Base-by-base conservation (phyloP, 2,113 vertebrate species). In the Malurus cyaneus region DNA sequence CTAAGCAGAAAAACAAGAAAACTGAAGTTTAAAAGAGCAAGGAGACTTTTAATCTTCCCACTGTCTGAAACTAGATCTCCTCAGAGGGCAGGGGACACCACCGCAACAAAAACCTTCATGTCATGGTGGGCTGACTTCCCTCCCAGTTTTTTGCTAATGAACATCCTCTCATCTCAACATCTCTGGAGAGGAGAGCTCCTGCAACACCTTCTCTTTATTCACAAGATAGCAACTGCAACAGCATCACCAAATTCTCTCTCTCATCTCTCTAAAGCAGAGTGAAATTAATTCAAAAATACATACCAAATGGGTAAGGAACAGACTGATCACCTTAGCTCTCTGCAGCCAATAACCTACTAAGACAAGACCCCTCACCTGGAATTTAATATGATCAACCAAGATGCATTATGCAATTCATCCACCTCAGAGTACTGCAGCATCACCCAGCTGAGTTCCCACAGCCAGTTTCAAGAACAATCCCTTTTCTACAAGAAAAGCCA, bases 221-320 rank as follows among this genome's bases (percentile, higher is more conserved):
- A n/a, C 2, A 12, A 61, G 5, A 53, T 0, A 18, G 17, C 12
- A 76, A 64, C 36, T 28, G 5, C 32, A 71, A 72, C 13, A 53
- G 31, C 26, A 81, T 47, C 29, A 56, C 14, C 9, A 79, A 42
- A 64, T 29, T 72, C 24, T 46, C n/a, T 47, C 46, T 61, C 14
- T 49, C 23, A 25, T 10, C 9, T 29, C 34, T 44, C 54, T 47
- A 54, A 32, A 72, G 16, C 15, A 41, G 6, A 32, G 19, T 9
- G 18, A 80, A 28, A 83, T 26, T 42, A 80, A 39, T 39, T 39
- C 10, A 39, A 39, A 39, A 39, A 81, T 8, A 26, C 44, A 70
- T 3, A 66, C 3, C 42, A 59, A 6, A 0, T 12, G 8, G 4
- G 16, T 34, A 73, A 66, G 26, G 12, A 41, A 66, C 4, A 50